A percentile compares a stretch with the other conserved stretches of the same genome.
Conservation (phyloP, 2,888 invertebrate genomes). For the Amphiduros pacificus region DNA sequence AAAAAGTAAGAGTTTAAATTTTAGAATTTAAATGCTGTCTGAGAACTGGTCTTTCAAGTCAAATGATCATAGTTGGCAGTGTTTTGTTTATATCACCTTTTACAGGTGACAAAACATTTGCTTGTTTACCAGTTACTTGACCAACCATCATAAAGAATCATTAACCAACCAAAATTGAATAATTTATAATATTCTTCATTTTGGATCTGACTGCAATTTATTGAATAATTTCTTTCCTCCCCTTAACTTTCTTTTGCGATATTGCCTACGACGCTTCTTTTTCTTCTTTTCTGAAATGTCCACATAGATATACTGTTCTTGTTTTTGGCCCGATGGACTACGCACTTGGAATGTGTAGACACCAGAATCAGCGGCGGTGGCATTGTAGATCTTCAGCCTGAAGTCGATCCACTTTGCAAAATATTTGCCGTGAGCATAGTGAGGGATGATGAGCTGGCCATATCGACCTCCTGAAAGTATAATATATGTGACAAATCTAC, state of each 20-base stretch:
- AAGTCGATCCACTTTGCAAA: conserved; percentile 32
- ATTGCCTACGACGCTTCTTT: conserved; percentile 4
- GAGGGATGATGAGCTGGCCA: conserved; percentile 24
- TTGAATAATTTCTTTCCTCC: background rate
- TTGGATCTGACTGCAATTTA: no score
- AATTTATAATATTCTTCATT: no score
- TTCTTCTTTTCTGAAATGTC: conserved; percentile 25
- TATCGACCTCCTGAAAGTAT: conserved; percentile 12
- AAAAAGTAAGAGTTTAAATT: no score
- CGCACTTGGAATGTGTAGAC: conserved; percentile 26
- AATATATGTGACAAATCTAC: background rate
- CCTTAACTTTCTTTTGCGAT: background rate
- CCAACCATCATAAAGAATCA: no score
- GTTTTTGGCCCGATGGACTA: conserved; percentile 14
- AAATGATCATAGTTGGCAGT: no score
- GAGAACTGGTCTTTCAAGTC: no score
- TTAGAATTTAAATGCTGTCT: no score
- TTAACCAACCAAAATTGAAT: no score
- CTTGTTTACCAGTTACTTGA: no score
- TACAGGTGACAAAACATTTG: no score
- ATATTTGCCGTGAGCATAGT: conserved; percentile 24
- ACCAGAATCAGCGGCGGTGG: conserved; percentile 27
- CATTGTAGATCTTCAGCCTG: conserved; percentile 29
- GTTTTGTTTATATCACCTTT: no score
- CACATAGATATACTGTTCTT: conserved; percentile 26